These are phyloP conservation scores for Acestrorhynchus altus DNA, from an alignment of 2,797 vertebrate species.

Conservation along the genomic window DNA sequence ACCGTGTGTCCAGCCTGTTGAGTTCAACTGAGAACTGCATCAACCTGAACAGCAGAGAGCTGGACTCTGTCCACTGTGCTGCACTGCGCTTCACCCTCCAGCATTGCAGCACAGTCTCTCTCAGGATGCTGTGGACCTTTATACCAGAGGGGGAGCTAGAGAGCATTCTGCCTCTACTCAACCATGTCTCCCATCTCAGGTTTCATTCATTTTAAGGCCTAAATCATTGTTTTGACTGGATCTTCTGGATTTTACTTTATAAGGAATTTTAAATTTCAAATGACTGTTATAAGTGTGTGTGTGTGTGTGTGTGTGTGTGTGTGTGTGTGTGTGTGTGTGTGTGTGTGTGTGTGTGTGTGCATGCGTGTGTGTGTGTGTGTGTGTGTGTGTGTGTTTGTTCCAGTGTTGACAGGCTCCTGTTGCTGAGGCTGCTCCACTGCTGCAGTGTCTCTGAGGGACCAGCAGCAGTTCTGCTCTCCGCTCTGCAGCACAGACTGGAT, in stretches of 20 bases:
- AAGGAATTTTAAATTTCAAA: no score
- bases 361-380: neutral
- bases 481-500: constrained; percentile 60
- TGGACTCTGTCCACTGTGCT: constrained; percentile 62
- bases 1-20: constrained; percentile 57
- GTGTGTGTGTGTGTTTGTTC: neutral
- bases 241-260: no score
- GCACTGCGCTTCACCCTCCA: constrained; percentile 64
- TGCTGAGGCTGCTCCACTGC: constrained; percentile 64
- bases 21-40: constrained; percentile 59
- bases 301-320: no score
- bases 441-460: constrained; percentile 55
- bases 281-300: no score
- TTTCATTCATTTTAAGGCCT: neutral
- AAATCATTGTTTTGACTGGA: no score
- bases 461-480: constrained; percentile 51
- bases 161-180: constrained; percentile 38
- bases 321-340: neutral
- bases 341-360: neutral
- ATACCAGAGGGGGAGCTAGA: constrained; percentile 58
- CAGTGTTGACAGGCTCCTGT: constrained; percentile 62
- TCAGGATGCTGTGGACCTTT: constrained; percentile 64
- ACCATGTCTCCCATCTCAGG: constrained; percentile 48
- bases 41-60: constrained; percentile 60
- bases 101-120: constrained; percentile 59